Base-by-base conservation (phyloP, 2,113 vertebrate genomes). In the Salvelinus alpinus region DNA sequence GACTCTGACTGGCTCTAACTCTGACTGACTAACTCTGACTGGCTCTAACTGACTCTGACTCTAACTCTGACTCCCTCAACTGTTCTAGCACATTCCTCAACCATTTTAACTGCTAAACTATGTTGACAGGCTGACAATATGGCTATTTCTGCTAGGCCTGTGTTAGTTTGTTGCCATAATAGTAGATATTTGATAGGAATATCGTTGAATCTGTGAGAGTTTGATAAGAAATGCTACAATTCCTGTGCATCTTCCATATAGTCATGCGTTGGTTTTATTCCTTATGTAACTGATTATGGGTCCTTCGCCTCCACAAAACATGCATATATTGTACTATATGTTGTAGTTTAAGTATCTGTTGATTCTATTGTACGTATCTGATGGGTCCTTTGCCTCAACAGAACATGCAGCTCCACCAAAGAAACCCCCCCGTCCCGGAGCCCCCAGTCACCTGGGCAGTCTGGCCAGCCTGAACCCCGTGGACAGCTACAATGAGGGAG, bases 401-500 rank as follows among this genome's bases (percentile, higher is more conserved):
- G 98, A 99, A 85, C 97, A 96, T 31, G 85, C 90, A 29, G 97
- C 96, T 66, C 97, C 97, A 0, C 98, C 98, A 87, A 99, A 98
- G 94, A 99, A 99, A 51, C 98, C 98, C 0, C 98, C 98, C 0
- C 96, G 97, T 11, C 98, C 98, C 0, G 96, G 97, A 76, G 97
- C 97, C 70, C 95, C 96, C 0, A 88, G 95, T 79, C 97, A 97
- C 38, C 82, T 95, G 86, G 93, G 95, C 73, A 95, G 94, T 84
- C 90, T 97, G 0, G 93, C 95, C 44, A 93, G 95, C 86, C 91
- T 96, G 54, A 94, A 93, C 91, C 93, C 96, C 0, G 93, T 90
- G 81, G 98, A 99, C 89, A 94, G 96, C 85, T 99, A 99, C 93
- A 99, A 97, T 0, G 98, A 99, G 73, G 98, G 98, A 2, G 94